A percentile compares a stretch with the other conserved stretches of the same genome.
Evolutionary conservation across 2,888 invertebrate species (phyloP).

Genomic region (Cerastoderma edule): DNA sequence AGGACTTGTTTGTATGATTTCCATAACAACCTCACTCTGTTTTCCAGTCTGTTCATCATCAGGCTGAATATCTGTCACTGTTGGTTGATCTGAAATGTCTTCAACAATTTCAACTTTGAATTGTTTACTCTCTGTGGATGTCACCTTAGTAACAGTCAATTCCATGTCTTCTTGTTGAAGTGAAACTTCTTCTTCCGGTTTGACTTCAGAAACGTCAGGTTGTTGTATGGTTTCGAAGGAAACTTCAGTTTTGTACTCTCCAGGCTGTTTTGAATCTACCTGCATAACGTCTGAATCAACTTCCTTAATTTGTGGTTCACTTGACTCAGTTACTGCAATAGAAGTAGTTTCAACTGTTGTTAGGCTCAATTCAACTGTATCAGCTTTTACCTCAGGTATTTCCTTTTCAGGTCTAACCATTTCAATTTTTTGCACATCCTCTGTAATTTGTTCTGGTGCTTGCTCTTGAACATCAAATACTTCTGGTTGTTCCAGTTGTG

Average conservation of each 20-base stretch:
- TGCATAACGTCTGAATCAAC: no score
- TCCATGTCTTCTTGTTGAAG: no score
- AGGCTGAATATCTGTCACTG: constrained; percentile 12
- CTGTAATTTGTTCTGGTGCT: constrained; percentile 14
- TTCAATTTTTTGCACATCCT: constrained; percentile 43
- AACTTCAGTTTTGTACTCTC: constrained; percentile 39
- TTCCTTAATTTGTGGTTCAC: no score
- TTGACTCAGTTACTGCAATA: no score
- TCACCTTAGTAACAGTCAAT: constrained; percentile 18
- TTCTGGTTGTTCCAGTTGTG: constrained; percentile 37
- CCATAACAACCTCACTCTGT: constrained; percentile 15
- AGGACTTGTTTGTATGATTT: no score
- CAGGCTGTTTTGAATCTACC: no score
- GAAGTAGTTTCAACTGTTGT: no score
- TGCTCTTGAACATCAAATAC: constrained; percentile 29
- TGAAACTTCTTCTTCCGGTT: constrained; percentile 22
- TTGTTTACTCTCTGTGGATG: constrained; percentile 27
- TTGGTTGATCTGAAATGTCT: constrained; percentile 29
- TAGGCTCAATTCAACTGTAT: no score
- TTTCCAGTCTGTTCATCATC: constrained; percentile 23
- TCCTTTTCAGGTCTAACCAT: constrained; percentile 40
- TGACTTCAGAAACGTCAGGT: constrained; percentile 39
- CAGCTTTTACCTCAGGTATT: constrained; percentile 35
- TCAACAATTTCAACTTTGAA: constrained; percentile 32
- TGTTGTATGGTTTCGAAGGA: constrained; percentile 25